Conservation (phyloP, 2,797 vertebrate species). For the Sebastes oblongus region DNA sequence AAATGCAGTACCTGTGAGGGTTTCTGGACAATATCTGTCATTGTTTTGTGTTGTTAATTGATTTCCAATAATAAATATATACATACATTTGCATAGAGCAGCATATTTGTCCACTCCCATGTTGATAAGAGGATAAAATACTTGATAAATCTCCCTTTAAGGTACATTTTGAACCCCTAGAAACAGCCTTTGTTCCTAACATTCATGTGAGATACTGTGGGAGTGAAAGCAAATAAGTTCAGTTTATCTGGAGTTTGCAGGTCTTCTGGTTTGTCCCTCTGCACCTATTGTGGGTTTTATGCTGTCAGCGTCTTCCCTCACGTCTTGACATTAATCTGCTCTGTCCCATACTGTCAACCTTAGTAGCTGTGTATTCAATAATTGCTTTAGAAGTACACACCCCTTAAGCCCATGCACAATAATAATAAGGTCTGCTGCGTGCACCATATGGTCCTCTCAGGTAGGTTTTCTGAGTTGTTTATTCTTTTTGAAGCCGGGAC, state of each 20-base stretch:
- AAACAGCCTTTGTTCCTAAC: background rate
- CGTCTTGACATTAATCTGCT: slow-evolving; percentile 59
- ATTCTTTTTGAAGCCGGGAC: slow-evolving; percentile 25
- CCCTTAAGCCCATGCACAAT: slow-evolving; percentile 51
- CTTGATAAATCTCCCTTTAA: too few species aligned
- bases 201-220: background rate
- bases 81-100: too few species aligned
- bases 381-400: slow-evolving; percentile 64
- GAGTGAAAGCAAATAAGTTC: slow-evolving; percentile 9
- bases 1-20: too few species aligned
- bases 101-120: too few species aligned
- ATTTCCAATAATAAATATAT: too few species aligned
- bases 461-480: slow-evolving; percentile 32
- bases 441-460: slow-evolving; percentile 35
- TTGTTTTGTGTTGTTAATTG: too few species aligned
- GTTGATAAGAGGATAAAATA: too few species aligned
- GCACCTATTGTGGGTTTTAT: slow-evolving; percentile 45
- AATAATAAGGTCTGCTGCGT: slow-evolving; percentile 31
- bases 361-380: slow-evolving; percentile 63
- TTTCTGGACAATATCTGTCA: too few species aligned
- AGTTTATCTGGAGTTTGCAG: slow-evolving; percentile 41
- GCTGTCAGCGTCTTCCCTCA: slow-evolving; percentile 43
- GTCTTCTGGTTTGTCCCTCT: slow-evolving; percentile 27
- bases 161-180: too few species aligned
- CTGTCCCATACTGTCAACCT: slow-evolving; percentile 56